Percentiles rank a stretch among this genome's conserved stretches.
These are phyloP conservation scores for Holothuria glaberrima DNA, from an alignment of 35 echinoderm and acorn worm species.

Conservation along the genomic window DNA sequence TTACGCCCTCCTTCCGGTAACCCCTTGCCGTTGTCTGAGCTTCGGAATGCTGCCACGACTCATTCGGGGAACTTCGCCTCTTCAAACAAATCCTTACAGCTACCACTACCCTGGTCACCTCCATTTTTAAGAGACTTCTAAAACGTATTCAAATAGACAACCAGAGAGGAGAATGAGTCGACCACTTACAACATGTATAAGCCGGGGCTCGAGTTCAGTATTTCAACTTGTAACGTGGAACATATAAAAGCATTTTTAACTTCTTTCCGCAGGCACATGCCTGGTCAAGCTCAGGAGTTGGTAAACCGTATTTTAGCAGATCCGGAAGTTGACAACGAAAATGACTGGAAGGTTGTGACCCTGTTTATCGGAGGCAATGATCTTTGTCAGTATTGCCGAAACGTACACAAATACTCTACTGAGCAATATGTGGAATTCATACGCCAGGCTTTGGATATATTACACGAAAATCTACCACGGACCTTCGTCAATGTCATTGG, in stretches of 20 bases:
- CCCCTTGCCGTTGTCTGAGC: too few relatives aligned
- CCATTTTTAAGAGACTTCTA: too few relatives aligned
- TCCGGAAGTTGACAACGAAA: conserved; percentile 61
- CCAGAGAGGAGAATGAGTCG: too few relatives aligned
- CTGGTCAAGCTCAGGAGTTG: conserved; percentile 62
- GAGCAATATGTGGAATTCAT: conserved; percentile 60
- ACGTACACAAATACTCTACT: conserved; percentile 49
- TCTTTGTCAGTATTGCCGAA: conserved; percentile 67
- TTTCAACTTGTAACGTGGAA: too few relatives aligned
- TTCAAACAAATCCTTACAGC: too few relatives aligned
- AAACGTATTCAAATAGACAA: too few relatives aligned
- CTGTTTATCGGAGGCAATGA: conserved; percentile 79
- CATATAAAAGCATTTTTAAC: neutral
- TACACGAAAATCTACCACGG: conserved; percentile 70
- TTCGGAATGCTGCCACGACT: too few relatives aligned
- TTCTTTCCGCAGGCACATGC: conserved; percentile 54
- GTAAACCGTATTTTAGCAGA: conserved; percentile 48
- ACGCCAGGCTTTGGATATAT: conserved; percentile 58
- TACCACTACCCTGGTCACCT: too few relatives aligned
- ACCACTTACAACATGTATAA: too few relatives aligned
- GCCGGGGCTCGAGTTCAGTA: too few relatives aligned
- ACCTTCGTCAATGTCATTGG: conserved; percentile 72
- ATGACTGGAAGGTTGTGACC: conserved; percentile 75
- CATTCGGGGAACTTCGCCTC: too few relatives aligned
- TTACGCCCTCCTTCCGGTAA: too few relatives aligned